phyloP scores from a whole-genome alignment of 2,888 invertebrate genomes.

The Quadroppia sp. region DNA sequence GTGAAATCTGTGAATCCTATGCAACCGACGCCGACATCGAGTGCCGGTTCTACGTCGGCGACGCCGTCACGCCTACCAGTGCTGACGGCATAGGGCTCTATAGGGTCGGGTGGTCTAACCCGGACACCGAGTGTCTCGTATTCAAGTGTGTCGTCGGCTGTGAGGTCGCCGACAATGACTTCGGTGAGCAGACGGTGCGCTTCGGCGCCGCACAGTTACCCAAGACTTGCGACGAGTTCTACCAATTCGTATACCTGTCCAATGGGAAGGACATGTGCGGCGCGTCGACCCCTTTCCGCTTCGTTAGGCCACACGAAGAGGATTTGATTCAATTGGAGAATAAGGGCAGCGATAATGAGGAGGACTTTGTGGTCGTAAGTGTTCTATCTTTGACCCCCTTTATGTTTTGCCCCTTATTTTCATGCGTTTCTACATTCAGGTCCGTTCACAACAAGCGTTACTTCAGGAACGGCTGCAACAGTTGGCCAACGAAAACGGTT shows the following conservation, averaged over 20 bases:
- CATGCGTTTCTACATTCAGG: slow-evolving; percentile 6
- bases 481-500: slow-evolving; percentile 34
- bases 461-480: slow-evolving; percentile 40
- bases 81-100: neutral
- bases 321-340: slow-evolving; percentile 37
- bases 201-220: neutral
- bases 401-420: neutral
- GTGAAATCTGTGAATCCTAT: slow-evolving; percentile 27
- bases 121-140: neutral
- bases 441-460: slow-evolving; percentile 41
- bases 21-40: slow-evolving; percentile 12
- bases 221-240: slow-evolving; percentile 24
- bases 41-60: neutral
- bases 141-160: neutral
- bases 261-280: slow-evolving; percentile 26
- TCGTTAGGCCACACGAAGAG: slow-evolving; percentile 21
- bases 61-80: neutral
- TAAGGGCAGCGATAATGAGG: slow-evolving; percentile 13
- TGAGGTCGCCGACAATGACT: neutral
- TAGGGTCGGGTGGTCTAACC: neutral
- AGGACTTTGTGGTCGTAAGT: slow-evolving; percentile 42
- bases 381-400: neutral
- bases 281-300: slow-evolving; percentile 36
- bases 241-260: slow-evolving; percentile 39
- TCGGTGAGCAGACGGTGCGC: neutral